Conservation (phyloP, 2,888 invertebrate genomes). For the Smittia aterrima region DNA sequence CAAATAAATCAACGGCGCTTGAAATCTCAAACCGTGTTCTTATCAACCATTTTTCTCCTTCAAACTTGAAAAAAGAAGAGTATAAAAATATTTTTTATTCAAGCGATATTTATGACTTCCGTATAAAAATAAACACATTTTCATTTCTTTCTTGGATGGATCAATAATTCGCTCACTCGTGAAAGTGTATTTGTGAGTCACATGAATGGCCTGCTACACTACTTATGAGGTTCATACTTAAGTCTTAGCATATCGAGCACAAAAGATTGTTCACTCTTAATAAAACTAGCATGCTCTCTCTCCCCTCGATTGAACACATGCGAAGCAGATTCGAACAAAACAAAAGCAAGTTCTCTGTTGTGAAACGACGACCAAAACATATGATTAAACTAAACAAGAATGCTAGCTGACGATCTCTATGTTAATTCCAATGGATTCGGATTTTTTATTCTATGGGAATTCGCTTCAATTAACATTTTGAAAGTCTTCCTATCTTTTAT, state of each 20-base stretch:
- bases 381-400: not conserved
- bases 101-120: not conserved
- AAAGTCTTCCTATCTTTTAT: not conserved
- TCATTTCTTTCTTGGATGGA: not conserved
- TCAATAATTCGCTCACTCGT: not conserved
- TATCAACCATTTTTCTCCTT: not conserved
- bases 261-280: not conserved
- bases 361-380: not conserved
- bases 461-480: constrained; percentile 8
- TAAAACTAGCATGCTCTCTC: not conserved
- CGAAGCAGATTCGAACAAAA: not conserved
- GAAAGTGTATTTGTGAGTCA: not conserved
- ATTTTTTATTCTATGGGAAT: not conserved
- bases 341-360: not conserved
- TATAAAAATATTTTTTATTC: not conserved
- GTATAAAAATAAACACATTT: constrained; percentile 12
- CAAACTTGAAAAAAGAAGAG: not conserved
- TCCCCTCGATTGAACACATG: not conserved
- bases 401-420: not conserved
- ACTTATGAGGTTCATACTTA: not conserved
- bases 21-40: not conserved
- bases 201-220: not conserved
- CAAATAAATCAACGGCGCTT: not conserved
- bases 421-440: not conserved
- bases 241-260: not conserved